Evolutionary conservation across 92 coral and sea anemone genomes (phyloP).

Genomic region (Epizoanthus fatuus): DNA sequence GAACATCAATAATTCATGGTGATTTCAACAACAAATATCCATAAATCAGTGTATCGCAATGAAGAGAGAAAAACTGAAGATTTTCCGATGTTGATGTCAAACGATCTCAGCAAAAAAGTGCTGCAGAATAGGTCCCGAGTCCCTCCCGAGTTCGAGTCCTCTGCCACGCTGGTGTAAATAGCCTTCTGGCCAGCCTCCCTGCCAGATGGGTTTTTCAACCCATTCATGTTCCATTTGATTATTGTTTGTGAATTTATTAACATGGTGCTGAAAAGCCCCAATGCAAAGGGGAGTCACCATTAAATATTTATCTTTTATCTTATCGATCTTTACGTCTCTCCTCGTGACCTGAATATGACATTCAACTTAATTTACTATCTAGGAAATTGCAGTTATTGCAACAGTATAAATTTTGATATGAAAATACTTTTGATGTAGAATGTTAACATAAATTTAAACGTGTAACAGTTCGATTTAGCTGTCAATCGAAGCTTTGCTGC

Average conservation of each 20-base stretch:
- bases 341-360: slow-evolving; percentile 26
- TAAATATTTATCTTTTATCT: too few relatives aligned
- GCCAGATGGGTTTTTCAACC: too few relatives aligned
- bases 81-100: neutral
- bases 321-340: neutral
- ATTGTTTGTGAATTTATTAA: too few relatives aligned
- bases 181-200: too few relatives aligned
- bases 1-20: slow-evolving; percentile 36
- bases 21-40: neutral
- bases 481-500: neutral
- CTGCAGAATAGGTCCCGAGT: too few relatives aligned
- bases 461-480: neutral
- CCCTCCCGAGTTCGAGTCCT: too few relatives aligned
- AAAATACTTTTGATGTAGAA: neutral
- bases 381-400: neutral
- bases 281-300: too few relatives aligned
- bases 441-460: neutral
- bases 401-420: too few relatives aligned
- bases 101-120: neutral
- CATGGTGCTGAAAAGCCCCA: too few relatives aligned
- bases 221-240: too few relatives aligned
- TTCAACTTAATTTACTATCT: neutral
- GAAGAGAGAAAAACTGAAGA: neutral
- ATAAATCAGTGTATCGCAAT: neutral
- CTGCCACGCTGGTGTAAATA: too few relatives aligned